Base-by-base conservation (phyloP, 2,113 vertebrate genomes). In the Falcunculus frontatus region DNA sequence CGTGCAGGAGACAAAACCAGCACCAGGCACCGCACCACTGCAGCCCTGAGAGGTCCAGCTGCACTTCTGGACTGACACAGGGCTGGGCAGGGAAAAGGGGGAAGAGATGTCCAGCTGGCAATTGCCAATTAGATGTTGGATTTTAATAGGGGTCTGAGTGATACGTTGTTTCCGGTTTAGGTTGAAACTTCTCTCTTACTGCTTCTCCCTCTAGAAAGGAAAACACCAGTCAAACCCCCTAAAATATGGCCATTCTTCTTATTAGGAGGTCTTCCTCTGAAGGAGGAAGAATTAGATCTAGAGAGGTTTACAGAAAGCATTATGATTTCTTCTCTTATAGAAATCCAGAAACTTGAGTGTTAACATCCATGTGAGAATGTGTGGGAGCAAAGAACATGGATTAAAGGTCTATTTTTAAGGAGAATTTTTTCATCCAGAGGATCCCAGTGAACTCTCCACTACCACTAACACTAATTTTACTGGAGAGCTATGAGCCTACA, bases 21-120 rank as follows among this genome's bases (percentile, higher is more conserved):
- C 75, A 33, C 6, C 77, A 9, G 1, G 4, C 3, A 1, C 27
- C 26, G 5, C 26, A 11, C 0, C 0, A 7, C 13, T 4, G 82
- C 0, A 21, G 35, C 67, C 72, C 39, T 25, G 49, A 33, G 18
- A 23, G 64, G 27, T 6, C n/a, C 1, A 10, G 52, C 21, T 29
- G 69, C 26, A 6, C 26, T 0, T 2, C 3, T 0, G 52, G 53
- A 11, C 20, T 8, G 35, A 13, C 7, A 4, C 1, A 10, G 53
- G 25, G 47, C 39, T 44, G 41, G 25, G 23, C 33, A 74, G 4
- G 35, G 4, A 6, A 7, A 35, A 65, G 9, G 32, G 33, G 16
- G 11, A 64, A 30, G 53, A 69, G 21, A 17, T 23, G 65, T 10
- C 32, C 1, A 1, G 14, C 46, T 74, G 78, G 59, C 6, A 64